Base-by-base conservation (phyloP, 2,113 vertebrate species). In the Trematomus loennbergii region DNA sequence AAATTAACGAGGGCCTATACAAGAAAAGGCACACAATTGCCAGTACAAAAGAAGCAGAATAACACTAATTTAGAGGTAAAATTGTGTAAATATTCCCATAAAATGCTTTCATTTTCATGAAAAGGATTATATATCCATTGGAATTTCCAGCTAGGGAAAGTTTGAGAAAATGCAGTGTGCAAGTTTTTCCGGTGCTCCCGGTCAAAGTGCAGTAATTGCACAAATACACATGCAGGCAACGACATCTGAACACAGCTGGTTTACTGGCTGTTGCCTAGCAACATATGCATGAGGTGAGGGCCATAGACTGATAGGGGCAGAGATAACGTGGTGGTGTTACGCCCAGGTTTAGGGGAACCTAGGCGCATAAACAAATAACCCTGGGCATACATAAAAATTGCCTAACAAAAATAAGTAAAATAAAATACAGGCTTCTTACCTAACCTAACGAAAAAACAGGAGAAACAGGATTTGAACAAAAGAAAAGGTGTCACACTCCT, bases 111-210 rank as follows among this genome's bases (percentile, higher is more conserved):
- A 36, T 16, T n/a, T 46, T 12, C 17, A 72, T 4, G 60, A 22
- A 9, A 61, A 10, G 2, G 25, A 13, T 20, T 8, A 0, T 8
- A 45, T 54, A 46, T 16, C 10, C 2, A 1, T 3, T n/a, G 63
- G 53, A 77, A 65, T 67, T 82, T 76, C 57, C 71, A 69, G 9
- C 18, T 2, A 22, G 1, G 10, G 29, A 22, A 63, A 5, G 1
- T 0, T 49, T 8, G 2, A 2, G 0, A 60, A 25, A 70, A 52
- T 18, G 0, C 33, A 40, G 13, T 8, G 15, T 3, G 9, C 17
- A 9, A 49, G 6, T 59, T 40, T 68, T 40, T 11, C 46, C 29
- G 54, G 63, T 48, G 40, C 53, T 17, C 22, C 22, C 17, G 9
- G 4, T 1, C 16, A 12, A 5, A 54, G 43, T 63, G 17, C 54